A percentile compares a stretch with the other conserved stretches of the same genome.
Conservation (phyloP, 2,797 vertebrate species). For the Carapus acus region DNA sequence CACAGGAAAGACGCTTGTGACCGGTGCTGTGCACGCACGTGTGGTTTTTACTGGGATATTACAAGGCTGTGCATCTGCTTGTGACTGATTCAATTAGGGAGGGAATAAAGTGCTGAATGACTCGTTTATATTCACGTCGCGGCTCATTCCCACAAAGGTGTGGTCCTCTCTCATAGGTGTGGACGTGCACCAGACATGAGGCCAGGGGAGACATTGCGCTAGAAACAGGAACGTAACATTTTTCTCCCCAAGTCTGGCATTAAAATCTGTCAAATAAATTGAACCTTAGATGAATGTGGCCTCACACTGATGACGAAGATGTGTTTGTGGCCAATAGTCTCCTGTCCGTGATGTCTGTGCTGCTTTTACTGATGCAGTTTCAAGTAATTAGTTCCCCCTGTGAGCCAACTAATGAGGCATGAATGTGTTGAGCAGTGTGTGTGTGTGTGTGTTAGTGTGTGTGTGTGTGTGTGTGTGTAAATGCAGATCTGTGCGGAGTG, state of each 20-base stretch:
- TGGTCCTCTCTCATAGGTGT: conserved; percentile 6
- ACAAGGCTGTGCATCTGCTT: conserved; percentile 10
- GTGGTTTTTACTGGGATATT: conserved; percentile 2
- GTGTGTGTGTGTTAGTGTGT: conserved; percentile 14
- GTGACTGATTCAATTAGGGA: conserved; percentile 9
- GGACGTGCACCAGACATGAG: conserved; percentile 9
- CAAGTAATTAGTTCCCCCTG: conserved; percentile 70
- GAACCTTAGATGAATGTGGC: no score
- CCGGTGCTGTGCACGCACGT: conserved; percentile 7
- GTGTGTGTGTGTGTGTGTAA: not conserved
- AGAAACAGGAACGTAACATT: conserved; percentile 2
- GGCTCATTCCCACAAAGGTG: conserved; percentile 28
- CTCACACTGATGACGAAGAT: conserved; percentile 17
- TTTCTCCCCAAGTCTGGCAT: not conserved
- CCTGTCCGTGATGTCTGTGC: conserved; percentile 52
- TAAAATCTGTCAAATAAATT: not conserved
- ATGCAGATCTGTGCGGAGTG: conserved; percentile 11
- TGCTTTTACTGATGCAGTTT: conserved; percentile 60
- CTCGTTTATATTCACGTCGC: conserved; percentile 33
- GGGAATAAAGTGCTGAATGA: conserved; percentile 18
- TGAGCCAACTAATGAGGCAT: conserved; percentile 68
- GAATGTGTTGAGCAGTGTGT: conserved; percentile 53
- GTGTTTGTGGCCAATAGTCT: conserved; percentile 48
- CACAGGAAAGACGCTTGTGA: not conserved
- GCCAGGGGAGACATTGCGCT: conserved; percentile 2